Evolutionary conservation across 1,140 invertebrate genomes (phyloP).

Genomic region (Eufriesea mexicana): DNA sequence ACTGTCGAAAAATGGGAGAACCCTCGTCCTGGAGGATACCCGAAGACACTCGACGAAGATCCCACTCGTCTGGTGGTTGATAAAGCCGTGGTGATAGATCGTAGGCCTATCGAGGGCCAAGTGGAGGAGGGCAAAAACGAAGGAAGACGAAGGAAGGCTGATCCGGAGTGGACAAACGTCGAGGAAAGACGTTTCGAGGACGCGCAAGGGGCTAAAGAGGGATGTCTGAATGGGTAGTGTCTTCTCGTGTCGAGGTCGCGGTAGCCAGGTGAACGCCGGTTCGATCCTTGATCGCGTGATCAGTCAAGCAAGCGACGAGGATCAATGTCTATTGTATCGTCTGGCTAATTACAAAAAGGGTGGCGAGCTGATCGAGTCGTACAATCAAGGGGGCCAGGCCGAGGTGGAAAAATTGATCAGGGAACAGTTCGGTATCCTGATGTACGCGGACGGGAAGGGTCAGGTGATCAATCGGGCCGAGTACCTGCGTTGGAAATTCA

Average conservation of each 20-base stretch:
- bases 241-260: conserved; percentile 78
- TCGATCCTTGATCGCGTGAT: conserved; percentile 93
- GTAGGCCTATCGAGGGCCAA: background rate
- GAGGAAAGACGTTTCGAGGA: background rate
- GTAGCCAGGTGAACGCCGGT: conserved; percentile 83
- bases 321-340: conserved; percentile 92
- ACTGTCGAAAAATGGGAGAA: conserved; percentile 50
- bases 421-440: conserved; percentile 93
- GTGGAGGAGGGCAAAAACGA: background rate
- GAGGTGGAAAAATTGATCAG: conserved; percentile 93
- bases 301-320: conserved; percentile 91
- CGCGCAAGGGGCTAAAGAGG: conserved; percentile 23
- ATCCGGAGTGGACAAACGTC: background rate
- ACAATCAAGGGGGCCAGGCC: conserved; percentile 89
- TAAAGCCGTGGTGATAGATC: background rate
- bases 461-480: conserved; percentile 94
- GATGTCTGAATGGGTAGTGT: conserved; percentile 80
- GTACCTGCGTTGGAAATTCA: conserved; percentile 95
- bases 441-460: conserved; percentile 95
- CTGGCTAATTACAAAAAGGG: conserved; percentile 95
- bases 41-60: conserved; percentile 24
- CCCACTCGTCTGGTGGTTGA: conserved; percentile 37
- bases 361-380: conserved; percentile 92
- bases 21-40: conserved; percentile 40
- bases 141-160: background rate